phyloP scores from a whole-genome alignment of 1,140 invertebrate species.

The Luehdorfia chinensis region DNA sequence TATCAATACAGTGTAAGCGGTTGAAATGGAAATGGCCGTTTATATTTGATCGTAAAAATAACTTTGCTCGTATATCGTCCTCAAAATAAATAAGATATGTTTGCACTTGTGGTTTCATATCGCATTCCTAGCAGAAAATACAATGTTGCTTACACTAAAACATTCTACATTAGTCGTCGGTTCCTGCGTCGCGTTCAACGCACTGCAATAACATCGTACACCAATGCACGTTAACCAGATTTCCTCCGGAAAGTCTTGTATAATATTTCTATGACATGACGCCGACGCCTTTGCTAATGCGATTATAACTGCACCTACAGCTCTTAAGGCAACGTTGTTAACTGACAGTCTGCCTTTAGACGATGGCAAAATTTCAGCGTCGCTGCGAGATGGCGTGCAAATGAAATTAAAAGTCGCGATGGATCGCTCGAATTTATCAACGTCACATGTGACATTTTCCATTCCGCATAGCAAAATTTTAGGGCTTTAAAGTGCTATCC shows the following conservation, averaged over 20 bases:
- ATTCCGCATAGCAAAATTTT: background rate
- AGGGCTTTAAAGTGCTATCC: too few relatives aligned
- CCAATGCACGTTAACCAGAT: slow-evolving; percentile 36
- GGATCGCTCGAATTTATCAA: slow-evolving; percentile 5
- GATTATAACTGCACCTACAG: slow-evolving; percentile 48
- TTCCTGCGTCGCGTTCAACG: slow-evolving; percentile 22
- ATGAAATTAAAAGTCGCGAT: slow-evolving; percentile 14
- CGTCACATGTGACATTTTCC: too few relatives aligned
- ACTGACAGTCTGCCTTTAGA: slow-evolving; percentile 12
- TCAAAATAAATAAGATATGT: too few relatives aligned
- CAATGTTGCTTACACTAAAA: too few relatives aligned
- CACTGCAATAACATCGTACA: slow-evolving; percentile 25
- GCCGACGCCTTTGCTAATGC: slow-evolving; percentile 43
- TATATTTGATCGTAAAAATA: too few relatives aligned
- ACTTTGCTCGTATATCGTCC: too few relatives aligned
- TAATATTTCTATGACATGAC: slow-evolving; percentile 30
- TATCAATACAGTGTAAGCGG: too few relatives aligned
- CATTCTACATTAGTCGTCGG: too few relatives aligned
- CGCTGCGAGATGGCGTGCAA: slow-evolving; percentile 4
- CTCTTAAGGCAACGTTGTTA: slow-evolving; percentile 6
- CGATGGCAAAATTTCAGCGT: slow-evolving; percentile 5
- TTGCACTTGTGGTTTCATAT: too few relatives aligned
- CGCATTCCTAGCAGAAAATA: too few relatives aligned
- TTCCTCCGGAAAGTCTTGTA: slow-evolving; percentile 36
- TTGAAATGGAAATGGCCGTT: too few relatives aligned